phyloP scores from a whole-genome alignment of 2,888 invertebrate species.

The Drepanosiphum platanoidis region DNA sequence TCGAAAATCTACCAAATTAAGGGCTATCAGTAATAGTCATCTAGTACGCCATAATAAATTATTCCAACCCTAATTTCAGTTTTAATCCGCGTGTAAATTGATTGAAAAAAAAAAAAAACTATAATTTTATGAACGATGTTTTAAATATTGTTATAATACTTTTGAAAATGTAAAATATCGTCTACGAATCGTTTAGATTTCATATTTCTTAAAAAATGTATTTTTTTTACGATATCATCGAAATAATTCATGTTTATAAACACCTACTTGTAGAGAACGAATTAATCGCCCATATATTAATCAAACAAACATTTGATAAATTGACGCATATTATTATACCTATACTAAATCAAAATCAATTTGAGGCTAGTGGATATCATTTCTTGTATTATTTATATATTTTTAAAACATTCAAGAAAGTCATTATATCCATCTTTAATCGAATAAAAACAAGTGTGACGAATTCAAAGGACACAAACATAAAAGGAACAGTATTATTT shows the following conservation, averaged over 20 bases:
- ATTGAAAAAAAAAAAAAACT: no score
- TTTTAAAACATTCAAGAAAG: no score
- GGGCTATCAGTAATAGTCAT: neutral
- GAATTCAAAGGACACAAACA: no score
- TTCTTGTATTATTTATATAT: neutral
- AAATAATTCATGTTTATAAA: neutral
- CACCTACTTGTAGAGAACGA: neutral
- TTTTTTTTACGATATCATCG: no score
- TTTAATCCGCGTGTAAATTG: neutral
- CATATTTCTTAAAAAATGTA: neutral
- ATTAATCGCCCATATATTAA: neutral
- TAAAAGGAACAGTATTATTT: no score
- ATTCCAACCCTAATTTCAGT: neutral
- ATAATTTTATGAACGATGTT: neutral
- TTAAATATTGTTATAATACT: neutral
- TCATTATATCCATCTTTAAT: no score
- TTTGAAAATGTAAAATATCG: neutral
- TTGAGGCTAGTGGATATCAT: neutral
- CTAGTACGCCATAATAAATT: neutral
- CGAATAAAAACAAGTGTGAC: no score
- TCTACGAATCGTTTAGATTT: neutral
- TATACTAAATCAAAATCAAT: neutral
- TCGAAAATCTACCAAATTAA: slow-evolving; percentile 9
- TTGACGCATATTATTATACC: neutral
- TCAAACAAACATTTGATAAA: neutral